Conservation (phyloP, 2,113 vertebrate species). For the Gulo gulo region DNA sequence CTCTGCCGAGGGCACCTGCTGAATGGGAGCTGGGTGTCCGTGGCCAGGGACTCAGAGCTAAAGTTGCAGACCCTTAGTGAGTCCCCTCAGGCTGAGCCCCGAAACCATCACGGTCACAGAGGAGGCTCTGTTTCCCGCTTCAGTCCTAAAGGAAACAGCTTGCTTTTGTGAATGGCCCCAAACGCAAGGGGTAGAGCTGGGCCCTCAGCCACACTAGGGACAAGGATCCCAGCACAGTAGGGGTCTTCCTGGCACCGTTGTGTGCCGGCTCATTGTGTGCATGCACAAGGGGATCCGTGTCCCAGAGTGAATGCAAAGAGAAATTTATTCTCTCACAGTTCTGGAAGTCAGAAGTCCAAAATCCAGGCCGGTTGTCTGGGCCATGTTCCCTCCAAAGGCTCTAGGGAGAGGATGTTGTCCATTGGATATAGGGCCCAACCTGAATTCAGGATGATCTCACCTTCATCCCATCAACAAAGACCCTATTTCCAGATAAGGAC, state of each 20-base stretch:
- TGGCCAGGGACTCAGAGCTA: neutral
- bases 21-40: rapidly evolving
- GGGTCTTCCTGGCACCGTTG: rapidly evolving
- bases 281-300: too few relatives aligned
- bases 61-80: neutral
- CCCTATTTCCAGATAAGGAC: neutral
- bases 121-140: neutral
- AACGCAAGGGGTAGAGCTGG: rapidly evolving
- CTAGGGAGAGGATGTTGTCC: too few relatives aligned
- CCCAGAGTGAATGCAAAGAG: neutral
- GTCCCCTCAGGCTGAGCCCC: neutral
- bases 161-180: rapidly evolving
- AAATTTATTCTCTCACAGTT: rapidly evolving
- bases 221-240: rapidly evolving
- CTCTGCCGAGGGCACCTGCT: neutral
- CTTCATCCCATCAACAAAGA: neutral
- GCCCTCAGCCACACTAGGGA: rapidly evolving
- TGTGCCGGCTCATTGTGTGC: rapidly evolving
- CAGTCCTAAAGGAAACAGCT: neutral
- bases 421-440: neutral
- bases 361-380: rapidly evolving
- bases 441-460: too few relatives aligned
- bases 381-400: neutral
- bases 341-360: neutral
- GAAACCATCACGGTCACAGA: neutral